Evolutionary conservation across 2,797 vertebrate species (phyloP).

Genomic region (Neopelma chrysocephalum): DNA sequence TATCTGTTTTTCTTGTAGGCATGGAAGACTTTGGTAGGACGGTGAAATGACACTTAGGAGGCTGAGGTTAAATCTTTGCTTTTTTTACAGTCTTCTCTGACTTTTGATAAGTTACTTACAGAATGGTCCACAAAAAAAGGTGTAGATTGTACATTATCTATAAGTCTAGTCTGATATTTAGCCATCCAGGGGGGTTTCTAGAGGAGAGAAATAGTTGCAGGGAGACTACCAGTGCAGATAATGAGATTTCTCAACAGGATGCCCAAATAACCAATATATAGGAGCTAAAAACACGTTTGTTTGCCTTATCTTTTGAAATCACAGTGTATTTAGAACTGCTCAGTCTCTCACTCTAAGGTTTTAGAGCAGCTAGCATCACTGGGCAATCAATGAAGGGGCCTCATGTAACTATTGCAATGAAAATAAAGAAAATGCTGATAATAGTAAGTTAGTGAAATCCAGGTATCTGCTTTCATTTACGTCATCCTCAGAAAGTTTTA

Average conservation of each 20-base stretch:
- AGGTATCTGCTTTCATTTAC: not conserved
- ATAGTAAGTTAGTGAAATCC: not conserved
- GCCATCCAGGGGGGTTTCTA: not conserved
- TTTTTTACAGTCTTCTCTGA: not conserved
- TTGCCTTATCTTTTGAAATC: not conserved
- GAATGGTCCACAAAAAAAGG: not conserved
- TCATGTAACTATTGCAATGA: not conserved
- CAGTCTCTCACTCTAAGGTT: not conserved
- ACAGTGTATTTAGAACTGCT: not conserved
- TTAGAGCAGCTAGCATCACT: not conserved
- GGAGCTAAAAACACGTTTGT: not conserved
- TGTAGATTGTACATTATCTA: not conserved
- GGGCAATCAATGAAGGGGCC: accelerated
- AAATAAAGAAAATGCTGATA: not conserved
- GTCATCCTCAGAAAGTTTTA: not conserved
- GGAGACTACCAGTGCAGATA: not conserved
- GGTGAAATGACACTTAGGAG: not conserved
- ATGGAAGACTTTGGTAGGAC: not conserved
- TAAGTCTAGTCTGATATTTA: not conserved
- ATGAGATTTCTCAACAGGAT: not conserved
- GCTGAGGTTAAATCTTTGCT: not conserved
- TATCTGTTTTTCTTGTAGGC: not conserved
- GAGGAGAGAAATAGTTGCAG: not conserved
- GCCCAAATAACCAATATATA: not conserved
- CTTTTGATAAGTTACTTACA: not conserved